A percentile compares a stretch with the other conserved stretches of the same genome.
Evolutionary conservation across 2,113 vertebrate genomes (phyloP).

Genomic region (Nicator chloris): DNA sequence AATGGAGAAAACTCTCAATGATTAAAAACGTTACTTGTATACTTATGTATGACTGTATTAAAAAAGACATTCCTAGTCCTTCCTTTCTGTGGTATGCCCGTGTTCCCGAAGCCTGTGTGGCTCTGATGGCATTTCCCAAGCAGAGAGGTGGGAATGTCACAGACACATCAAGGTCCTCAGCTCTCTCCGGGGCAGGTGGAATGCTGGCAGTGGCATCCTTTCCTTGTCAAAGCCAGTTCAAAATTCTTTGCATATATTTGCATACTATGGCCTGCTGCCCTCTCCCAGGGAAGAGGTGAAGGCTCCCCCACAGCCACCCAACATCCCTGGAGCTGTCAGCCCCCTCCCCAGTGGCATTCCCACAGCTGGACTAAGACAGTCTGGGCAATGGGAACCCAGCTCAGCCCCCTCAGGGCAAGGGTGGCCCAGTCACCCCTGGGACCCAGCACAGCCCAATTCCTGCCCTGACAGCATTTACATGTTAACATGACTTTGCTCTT

Average conservation of each 20-base stretch:
- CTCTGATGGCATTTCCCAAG: rapidly evolving
- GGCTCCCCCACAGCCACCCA: rapidly evolving
- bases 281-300: neutral
- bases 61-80: neutral
- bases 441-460: rapidly evolving
- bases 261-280: neutral
- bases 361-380: neutral
- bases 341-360: rapidly evolving
- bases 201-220: neutral
- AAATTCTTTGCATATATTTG: neutral
- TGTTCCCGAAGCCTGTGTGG: rapidly evolving
- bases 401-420: neutral
- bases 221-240: neutral
- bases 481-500: neutral
- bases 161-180: rapidly evolving
- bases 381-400: neutral
- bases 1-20: neutral
- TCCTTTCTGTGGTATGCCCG: rapidly evolving
- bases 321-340: rapidly evolving
- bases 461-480: neutral
- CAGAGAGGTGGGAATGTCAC: neutral
- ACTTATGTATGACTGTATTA: neutral
- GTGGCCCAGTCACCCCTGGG: neutral
- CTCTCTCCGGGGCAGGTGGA: neutral
- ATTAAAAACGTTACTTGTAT: neutral